Conservation (phyloP, 2,113 vertebrate genomes). For the Neolamprologus devosi region DNA sequence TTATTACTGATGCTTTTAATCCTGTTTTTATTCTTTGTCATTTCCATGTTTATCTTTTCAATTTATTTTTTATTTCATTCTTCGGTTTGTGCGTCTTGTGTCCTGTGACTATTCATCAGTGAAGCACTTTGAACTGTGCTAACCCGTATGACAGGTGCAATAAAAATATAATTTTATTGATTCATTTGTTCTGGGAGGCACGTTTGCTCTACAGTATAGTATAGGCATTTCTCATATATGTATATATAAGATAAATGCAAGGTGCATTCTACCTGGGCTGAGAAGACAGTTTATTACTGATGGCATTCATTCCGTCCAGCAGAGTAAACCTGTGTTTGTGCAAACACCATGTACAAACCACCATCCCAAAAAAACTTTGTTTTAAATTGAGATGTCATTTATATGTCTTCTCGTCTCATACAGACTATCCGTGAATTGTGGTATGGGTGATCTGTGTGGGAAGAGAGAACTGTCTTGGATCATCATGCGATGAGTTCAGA, state of each 20-base stretch:
- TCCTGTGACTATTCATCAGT: neutral
- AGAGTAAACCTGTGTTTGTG: neutral
- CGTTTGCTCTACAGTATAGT: neutral
- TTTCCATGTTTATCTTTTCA: neutral
- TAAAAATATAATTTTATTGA: neutral
- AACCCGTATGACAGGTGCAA: neutral
- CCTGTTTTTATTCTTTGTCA: neutral
- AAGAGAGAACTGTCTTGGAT: neutral
- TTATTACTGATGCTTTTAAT: neutral
- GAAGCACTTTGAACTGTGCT: neutral
- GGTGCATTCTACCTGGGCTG: neutral
- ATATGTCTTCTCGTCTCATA: neutral
- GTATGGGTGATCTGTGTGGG: neutral
- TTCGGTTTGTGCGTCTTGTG: neutral
- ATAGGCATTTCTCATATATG: neutral
- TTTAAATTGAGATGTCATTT: neutral
- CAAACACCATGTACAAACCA: neutral
- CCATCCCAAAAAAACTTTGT: neutral
- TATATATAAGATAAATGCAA: neutral
- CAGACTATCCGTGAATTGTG: neutral
- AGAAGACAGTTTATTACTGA: neutral
- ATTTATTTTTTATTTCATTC: neutral
- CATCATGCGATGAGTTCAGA: neutral
- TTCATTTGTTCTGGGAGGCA: neutral
- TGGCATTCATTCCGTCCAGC: neutral